Base-by-base conservation (phyloP, 2,888 invertebrate species). In the Megaustenia siamemsis region DNA sequence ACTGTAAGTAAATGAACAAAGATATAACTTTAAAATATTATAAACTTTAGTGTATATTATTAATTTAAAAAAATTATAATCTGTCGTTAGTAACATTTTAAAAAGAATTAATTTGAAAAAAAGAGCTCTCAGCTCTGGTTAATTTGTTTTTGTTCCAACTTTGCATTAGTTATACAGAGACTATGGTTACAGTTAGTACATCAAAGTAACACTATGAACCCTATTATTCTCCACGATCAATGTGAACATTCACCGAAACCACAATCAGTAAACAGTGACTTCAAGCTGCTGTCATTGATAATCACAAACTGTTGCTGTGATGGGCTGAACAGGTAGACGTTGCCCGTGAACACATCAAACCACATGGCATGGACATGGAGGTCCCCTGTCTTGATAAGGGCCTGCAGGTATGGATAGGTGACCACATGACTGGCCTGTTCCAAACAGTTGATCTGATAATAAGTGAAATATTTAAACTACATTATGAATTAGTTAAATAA, bases 321-420 rank as follows among this genome's bases (percentile, higher is more conserved):
- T 21, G 28, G 38, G 45, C 82, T 82, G 43, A 99, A 99, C 94
- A 97, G 97, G 94, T 97, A 98, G 91, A 99, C 97, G 94, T 98
- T 98, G 0, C 98, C 99, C 0, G 98, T 97, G 93, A 98, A 98
- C 93, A 99, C 97, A 93, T 99, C 99, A 93, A 99, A 98, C 99
- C 99, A 99, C 63, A 99, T 95, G 0, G 98, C 99, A 87, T 94
- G 98, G 88, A 98, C 96, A 91, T 97, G 97, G 68, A 98, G 95
- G 93, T 97, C 96, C 90, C 97, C 96, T 69, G 95, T 96, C 93
- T 97, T 96, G 28, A 98, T 95, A 1, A 97, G 96, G 87, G 96
- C 96, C 92, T 97, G 97, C 60, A 98, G 94, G 95, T 98, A 98
- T 66, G 97, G 97, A 93, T 98, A 98, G 24, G 97, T 98, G 3